A percentile compares a stretch with the other conserved stretches of the same genome.
These are phyloP conservation scores for Pseudoatta argentina DNA, from an alignment of 1,140 invertebrate genomes.

Conservation along the genomic window DNA sequence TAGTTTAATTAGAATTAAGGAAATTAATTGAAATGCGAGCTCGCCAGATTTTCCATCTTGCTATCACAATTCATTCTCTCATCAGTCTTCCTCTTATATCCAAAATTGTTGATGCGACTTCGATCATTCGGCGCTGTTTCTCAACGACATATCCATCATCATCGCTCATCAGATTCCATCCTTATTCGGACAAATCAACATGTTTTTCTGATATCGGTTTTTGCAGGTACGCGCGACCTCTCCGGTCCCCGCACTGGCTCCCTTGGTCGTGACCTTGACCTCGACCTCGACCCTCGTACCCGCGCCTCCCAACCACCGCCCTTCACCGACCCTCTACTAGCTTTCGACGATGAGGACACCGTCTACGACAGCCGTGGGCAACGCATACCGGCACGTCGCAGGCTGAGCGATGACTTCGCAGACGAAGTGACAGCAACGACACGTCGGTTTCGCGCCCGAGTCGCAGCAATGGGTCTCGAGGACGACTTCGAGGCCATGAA, in stretches of 20 bases:
- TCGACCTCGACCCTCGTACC: conserved; percentile 80
- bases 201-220: conserved; percentile 72
- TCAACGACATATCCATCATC: conserved; percentile 4
- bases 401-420: conserved; percentile 80
- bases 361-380: conserved; percentile 85
- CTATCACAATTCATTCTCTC: neutral
- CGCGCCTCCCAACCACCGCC: conserved; percentile 69
- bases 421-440: conserved; percentile 80
- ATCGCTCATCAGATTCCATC: neutral
- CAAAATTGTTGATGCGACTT: conserved; percentile 34
- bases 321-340: conserved; percentile 69
- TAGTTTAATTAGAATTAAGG: conserved; percentile 1
- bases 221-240: conserved; percentile 84
- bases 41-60: conserved; percentile 18
- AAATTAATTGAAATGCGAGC: neutral
- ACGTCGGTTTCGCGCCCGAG: conserved; percentile 78
- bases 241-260: conserved; percentile 79
- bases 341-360: conserved; percentile 81
- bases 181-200: conserved; percentile 41
- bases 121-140: conserved; percentile 1
- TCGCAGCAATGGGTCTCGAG: conserved; percentile 74
- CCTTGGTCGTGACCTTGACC: conserved; percentile 82
- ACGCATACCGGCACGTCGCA: conserved; percentile 75
- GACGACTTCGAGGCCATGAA: conserved; percentile 59
- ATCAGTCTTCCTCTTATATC: conserved; percentile 11